Percentiles rank a stretch among this genome's conserved stretches.
phyloP scores from a whole-genome alignment of 2,113 vertebrate genomes.

The Mus musculus region GRCm39 chr11:92377501-92378000 shows the following conservation, averaged over 20 bases:
- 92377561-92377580: neutral
- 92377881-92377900: neutral
- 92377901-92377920: neutral
- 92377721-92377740: neutral
- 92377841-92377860: neutral
- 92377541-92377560: neutral
- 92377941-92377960: neutral
- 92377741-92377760: neutral
- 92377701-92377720: slow-evolving; percentile 32
- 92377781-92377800: neutral
- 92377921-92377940: neutral
- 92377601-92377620: neutral
- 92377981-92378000: neutral
- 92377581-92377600: neutral
- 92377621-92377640: neutral
- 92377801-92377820: neutral
- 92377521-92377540: neutral
- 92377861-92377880: neutral
- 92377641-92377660: neutral
- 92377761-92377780: neutral
- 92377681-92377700: neutral
- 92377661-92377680: slow-evolving; percentile 9
- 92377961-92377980: neutral
- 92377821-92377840: neutral
- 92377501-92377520: neutral